Evolutionary conservation across 2,113 vertebrate genomes (phyloP).

Genomic region (Paratilapia polleni): DNA sequence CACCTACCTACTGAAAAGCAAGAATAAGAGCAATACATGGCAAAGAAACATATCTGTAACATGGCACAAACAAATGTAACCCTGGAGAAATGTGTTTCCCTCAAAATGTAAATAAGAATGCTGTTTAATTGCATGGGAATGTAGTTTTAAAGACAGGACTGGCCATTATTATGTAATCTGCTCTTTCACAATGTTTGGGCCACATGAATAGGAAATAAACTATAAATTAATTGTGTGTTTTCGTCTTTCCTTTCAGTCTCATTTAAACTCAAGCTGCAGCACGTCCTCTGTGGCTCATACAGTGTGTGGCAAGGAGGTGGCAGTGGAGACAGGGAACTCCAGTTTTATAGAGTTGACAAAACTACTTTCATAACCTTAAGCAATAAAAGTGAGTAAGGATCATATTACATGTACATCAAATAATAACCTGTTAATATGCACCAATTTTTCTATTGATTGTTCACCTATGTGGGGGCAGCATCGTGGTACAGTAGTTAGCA

Average conservation of each 20-base stretch:
- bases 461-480: too few relatives aligned
- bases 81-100: neutral
- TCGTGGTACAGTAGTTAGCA: too few relatives aligned
- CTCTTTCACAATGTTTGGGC: neutral
- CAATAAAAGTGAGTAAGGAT: neutral
- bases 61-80: neutral
- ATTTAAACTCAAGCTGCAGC: slow-evolving; percentile 1
- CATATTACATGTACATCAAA: neutral
- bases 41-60: neutral
- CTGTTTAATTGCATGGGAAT: neutral
- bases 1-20: neutral
- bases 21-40: neutral
- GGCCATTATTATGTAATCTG: neutral
- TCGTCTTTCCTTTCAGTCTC: neutral
- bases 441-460: neutral
- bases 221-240: neutral
- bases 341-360: neutral
- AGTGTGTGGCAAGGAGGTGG: neutral
- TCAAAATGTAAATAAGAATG: neutral
- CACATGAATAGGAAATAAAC: neutral
- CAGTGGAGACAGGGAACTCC: neutral
- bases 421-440: neutral
- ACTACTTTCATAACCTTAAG: neutral
- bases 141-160: neutral
- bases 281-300: neutral